Percentiles rank a stretch among this genome's conserved stretches.
These are phyloP conservation scores for Nansenia antarctica DNA, from an alignment of 2,113 vertebrate species.

Conservation along the genomic window DNA sequence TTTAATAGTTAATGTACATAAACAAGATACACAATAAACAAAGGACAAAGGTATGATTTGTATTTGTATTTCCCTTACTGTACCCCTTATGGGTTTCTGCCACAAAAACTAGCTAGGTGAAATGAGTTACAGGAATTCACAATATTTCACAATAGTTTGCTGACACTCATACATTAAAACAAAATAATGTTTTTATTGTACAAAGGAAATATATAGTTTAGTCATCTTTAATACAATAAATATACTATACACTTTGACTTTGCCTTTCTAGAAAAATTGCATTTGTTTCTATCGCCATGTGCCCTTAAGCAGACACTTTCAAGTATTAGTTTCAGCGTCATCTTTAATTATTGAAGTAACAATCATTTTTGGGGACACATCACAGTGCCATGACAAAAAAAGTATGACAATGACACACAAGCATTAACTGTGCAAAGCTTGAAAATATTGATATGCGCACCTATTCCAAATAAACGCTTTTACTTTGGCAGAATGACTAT, in stretches of 20 bases:
- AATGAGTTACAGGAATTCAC: neutral
- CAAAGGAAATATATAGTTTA: constrained; percentile 20
- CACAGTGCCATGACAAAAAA: neutral
- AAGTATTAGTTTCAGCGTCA: constrained; percentile 15
- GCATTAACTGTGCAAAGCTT: neutral
- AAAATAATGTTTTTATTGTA: constrained; percentile 4
- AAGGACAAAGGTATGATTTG: neutral
- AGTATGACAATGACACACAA: neutral
- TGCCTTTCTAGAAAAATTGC: constrained; percentile 41
- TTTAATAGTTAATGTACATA: constrained; percentile 18
- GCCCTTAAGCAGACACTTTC: constrained; percentile 21
- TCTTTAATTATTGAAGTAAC: neutral
- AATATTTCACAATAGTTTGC: neutral
- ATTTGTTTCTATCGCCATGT: constrained; percentile 39
- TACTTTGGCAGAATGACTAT: neutral
- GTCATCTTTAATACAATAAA: constrained; percentile 16
- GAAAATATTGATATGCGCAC: neutral
- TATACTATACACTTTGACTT: constrained; percentile 28
- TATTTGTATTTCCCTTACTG: neutral
- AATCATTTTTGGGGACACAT: constrained; percentile 5
- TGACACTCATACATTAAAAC: neutral
- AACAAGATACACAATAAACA: constrained; percentile 13
- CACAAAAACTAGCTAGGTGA: neutral
- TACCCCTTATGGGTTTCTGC: neutral
- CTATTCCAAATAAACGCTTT: neutral